Base-by-base conservation (phyloP, 1,140 invertebrate genomes). In the Rhysida immarginata region DNA sequence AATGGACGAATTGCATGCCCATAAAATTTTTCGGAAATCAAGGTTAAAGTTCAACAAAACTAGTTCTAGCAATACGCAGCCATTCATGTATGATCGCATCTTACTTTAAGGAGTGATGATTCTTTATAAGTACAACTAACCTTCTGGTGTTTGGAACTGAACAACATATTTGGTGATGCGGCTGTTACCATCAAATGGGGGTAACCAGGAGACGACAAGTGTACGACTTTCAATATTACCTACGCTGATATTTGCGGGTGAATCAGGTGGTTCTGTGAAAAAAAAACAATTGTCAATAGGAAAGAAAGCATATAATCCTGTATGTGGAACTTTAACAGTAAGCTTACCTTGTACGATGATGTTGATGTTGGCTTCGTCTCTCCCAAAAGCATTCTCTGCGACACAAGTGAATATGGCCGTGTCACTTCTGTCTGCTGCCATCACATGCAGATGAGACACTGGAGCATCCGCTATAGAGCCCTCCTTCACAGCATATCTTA, bases 161-260 rank as follows among this genome's bases (percentile, higher is more conserved):
- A 95, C 89, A 45, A 87, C 78, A 69, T 94, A 97, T 66, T 83
- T 80, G 60, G 83, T 87, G 58, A 97, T 86, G 0, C 84, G 83
- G n/a, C 87, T 91, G 69, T 96, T 96, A 59, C 94, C 94, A 68
- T 94, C 85, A 69, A 93, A 96, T 16, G 92, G 91, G 53, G 86
- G 83, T 24, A 83, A 83, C 93, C 94, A 97, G 16, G 84, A 85
- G 1, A 97, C 73, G 65, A 90, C 86, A 45, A 94, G 86, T 5
- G 83, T 84, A 58, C 88, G 78, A 60, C 91, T 91, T 54, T 85
- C 89, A 72, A 92, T 89, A 68, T 94, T 87, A 41, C 93, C 72
- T 21, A 96, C 86, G 71, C 90, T 92, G 18, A 95, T 69, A 61
- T 86, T 85, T 65, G 85, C 85, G 0, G 93, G 91, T 51, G 88